Base-by-base conservation (phyloP, 2,888 invertebrate genomes). In the Hirudinaria manillensis region DNA sequence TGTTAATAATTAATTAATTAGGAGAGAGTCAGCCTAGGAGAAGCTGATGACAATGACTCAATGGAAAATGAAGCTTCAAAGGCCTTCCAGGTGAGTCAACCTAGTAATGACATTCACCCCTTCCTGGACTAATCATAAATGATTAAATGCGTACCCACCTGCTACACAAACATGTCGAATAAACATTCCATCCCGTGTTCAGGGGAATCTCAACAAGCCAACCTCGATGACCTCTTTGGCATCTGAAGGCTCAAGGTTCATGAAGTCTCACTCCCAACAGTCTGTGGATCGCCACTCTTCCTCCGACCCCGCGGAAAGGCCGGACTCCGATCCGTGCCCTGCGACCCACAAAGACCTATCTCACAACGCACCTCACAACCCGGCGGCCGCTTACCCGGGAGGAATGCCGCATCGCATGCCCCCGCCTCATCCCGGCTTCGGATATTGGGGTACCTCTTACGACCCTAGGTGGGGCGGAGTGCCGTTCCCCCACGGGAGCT, bases 301-400 rank as follows among this genome's bases (percentile, higher is more conserved):
- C 24, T 29, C 61, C 61, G 61, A 61, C 10, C 24, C 29, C 4
- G 1, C 10, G 24, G 61, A 36, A 24, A 68, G 68, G 21, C 68
- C 68, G 13, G 68, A 68, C 10, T 68, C 68, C 32, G 34, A 34
- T 68, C 68, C 68, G n/a, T 68, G 68, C 32, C 68, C 32, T n/a
- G 0, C 6, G 36, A 3, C 68, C 36, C n/a, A 68, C 32, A 68
- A 68, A 34, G 29, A 32, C 13, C 32, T 7, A 2, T 32, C 32
- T n/a, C 61, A 21, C 61, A 24, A 61, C 13, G 29, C 61, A 61
- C 61, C 61, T 61, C 29, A 1, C 24, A 61, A 61, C 61, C 29
- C 29, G 10, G 61, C 29, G 10, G 61, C 24, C 61, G n/a, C 68
- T 4, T 36, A 32, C n/a, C 68, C 29, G n/a, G 36, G 32, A 36